Evolutionary conservation across 2,888 invertebrate species (phyloP), one percentile per base, ranked within the genome.

Genomic region (Microctonus aethiopoides): DNA sequence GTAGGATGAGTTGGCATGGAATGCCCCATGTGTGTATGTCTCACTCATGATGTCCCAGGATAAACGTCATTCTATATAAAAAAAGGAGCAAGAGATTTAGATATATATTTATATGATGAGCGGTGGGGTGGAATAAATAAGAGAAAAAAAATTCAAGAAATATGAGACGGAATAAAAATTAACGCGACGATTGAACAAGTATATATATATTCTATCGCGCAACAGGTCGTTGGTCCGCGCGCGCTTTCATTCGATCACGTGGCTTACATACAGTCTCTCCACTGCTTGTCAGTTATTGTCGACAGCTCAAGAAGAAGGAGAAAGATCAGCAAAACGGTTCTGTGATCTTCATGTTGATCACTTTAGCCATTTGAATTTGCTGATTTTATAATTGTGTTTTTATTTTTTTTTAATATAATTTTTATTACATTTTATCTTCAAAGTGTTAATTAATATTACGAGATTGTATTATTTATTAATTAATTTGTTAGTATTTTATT

Each of bases 191-290:
- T 79, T 74, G 76, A 71, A 65, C 67, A 70, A 69, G 71, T 59
- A 60, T 67, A 60, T 67, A n/a, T n/a, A n/a, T n/a, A n/a, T n/a
- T 36, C 66, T 60, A 70, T 73, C 74, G 75, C 73, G 81, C 83
- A 83, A 83, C 83, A 83, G 81, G 83, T 82, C 80, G 83, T 77
- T 78, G 78, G 78, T 79, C 78, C 78, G 56, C 56, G 65, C 56
- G 56, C 52, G 54, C 65, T 65, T 65, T 65, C 39, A 65, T 65
- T 65, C 56, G 56, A 34, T 65, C 65, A 65, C 65, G 65, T 65
- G 65, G 54, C 41, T 41, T 46, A 46, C 16, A 46, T 46, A 46
- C n/a, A 46, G 4, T 29, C 13, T 29, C 13, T 29, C 6, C 54
- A 34, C 57, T 57, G 1, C 20, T 34, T 34, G 22, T 22, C 13